Percentiles rank a stretch among this genome's conserved stretches.
These are phyloP conservation scores for Drosophila anceps DNA, from an alignment of 2,888 invertebrate species.

Conservation along the genomic window DNA sequence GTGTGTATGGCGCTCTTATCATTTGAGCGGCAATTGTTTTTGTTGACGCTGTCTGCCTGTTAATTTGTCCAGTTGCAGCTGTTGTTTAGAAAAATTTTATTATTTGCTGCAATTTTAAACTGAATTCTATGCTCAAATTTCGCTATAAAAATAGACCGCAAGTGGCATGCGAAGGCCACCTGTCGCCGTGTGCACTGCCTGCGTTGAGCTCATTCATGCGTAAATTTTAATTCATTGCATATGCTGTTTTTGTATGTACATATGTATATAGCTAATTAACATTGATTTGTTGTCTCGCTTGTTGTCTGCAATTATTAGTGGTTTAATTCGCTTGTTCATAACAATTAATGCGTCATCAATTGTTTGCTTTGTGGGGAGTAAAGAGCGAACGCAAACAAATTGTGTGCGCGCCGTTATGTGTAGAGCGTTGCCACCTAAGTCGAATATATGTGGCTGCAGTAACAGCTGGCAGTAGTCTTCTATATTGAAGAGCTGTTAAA, in stretches of 20 bases:
- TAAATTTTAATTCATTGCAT: conserved; percentile 32
- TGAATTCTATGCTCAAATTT: conserved; percentile 35
- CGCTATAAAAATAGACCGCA: conserved; percentile 47
- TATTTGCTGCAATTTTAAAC: conserved; percentile 11
- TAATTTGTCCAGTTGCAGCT: conserved; percentile 34
- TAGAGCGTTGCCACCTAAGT: conserved; percentile 43
- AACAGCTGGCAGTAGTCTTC: too few relatives aligned
- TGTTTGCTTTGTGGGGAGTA: conserved; percentile 3
- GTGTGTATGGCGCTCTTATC: conserved; percentile 55
- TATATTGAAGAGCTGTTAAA: background rate
- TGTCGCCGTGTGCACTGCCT: conserved; percentile 55
- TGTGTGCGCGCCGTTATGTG: conserved; percentile 28
- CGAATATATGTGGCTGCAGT: too few relatives aligned
- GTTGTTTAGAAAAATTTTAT: conserved; percentile 9
- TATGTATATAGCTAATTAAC: conserved; percentile 35
- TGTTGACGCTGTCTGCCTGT: conserved; percentile 40
- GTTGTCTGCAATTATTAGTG: conserved; percentile 34
- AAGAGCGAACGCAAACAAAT: conserved; percentile 26
- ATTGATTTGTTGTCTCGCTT: conserved; percentile 24
- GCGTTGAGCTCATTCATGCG: conserved; percentile 54
- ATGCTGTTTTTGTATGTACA: background rate
- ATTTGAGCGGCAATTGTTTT: conserved; percentile 65
- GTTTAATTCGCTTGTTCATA: conserved; percentile 54
- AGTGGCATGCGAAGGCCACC: conserved; percentile 62
- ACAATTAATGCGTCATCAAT: conserved; percentile 54